A percentile compares a stretch with the other conserved stretches of the same genome.
Evolutionary conservation across 2,888 invertebrate genomes (phyloP).

Genomic region (Tetragonula carbonaria): DNA sequence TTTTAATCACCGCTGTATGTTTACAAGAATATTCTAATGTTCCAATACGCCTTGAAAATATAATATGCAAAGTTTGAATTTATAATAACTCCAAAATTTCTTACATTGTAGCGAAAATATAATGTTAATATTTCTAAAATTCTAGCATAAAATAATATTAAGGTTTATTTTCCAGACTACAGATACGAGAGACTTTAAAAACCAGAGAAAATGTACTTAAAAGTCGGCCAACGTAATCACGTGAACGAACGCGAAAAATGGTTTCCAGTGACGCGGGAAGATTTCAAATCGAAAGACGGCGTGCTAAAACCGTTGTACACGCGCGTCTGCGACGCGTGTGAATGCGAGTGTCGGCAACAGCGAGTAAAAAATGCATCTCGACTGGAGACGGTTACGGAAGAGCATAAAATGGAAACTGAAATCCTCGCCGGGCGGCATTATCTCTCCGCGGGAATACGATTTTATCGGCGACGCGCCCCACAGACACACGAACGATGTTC

Average conservation of each 20-base stretch:
- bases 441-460: background rate
- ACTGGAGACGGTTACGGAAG: background rate
- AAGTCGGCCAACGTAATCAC: background rate
- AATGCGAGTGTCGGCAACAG: background rate
- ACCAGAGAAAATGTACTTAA: background rate
- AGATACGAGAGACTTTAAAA: background rate
- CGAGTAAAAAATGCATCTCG: background rate
- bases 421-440: background rate
- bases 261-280: background rate
- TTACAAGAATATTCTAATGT: background rate
- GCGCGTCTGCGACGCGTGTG: background rate
- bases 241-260: background rate
- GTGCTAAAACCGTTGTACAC: background rate
- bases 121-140: background rate
- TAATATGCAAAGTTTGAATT: background rate
- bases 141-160: too few relatives aligned
- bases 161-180: too few relatives aligned
- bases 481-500: conserved; percentile 20
- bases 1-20: background rate
- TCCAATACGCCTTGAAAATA: too few relatives aligned
- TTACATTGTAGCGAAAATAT: background rate
- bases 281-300: background rate
- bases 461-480: conserved; percentile 15
- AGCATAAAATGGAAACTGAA: background rate
- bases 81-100: background rate